phyloP scores from a whole-genome alignment of 2,888 invertebrate species.

The Neuroscelio doddi region DNA sequence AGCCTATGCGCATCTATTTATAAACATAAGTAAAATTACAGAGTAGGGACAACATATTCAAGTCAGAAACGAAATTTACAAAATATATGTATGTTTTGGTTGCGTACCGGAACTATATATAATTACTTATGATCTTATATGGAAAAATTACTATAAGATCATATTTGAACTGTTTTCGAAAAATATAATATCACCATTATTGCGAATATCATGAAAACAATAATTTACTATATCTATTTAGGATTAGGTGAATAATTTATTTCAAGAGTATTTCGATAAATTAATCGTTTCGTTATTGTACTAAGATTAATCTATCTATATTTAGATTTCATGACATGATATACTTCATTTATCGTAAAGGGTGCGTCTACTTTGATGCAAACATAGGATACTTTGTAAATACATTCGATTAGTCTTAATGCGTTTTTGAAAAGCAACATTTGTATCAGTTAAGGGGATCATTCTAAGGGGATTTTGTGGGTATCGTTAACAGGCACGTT shows the following conservation, averaged over 20 bases:
- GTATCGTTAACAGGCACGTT: constrained; percentile 1
- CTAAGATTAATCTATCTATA: neutral
- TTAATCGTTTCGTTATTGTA: neutral
- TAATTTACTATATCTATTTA: too few relatives aligned
- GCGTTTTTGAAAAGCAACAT: constrained; percentile 32
- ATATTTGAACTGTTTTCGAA: too few relatives aligned
- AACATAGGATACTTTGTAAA: constrained; percentile 13
- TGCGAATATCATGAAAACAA: too few relatives aligned
- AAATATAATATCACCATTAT: too few relatives aligned
- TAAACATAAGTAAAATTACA: too few relatives aligned
- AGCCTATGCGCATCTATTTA: too few relatives aligned
- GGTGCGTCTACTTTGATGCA: constrained; percentile 5
- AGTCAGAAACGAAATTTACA: too few relatives aligned
- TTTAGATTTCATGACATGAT: neutral
- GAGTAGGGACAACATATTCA: too few relatives aligned
- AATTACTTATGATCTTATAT: too few relatives aligned
- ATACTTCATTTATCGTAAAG: constrained; percentile 2
- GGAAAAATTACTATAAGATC: too few relatives aligned
- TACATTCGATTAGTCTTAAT: constrained; percentile 35
- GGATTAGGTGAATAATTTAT: neutral
- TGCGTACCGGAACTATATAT: too few relatives aligned
- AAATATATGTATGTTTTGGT: too few relatives aligned
- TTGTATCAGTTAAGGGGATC: constrained; percentile 32
- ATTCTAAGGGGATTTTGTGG: constrained; percentile 3
- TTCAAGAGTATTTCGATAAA: neutral